A percentile compares a stretch with the other conserved stretches of the same genome.
Conservation (phyloP, 1,140 invertebrate species). For the Chironomus tepperi region DNA sequence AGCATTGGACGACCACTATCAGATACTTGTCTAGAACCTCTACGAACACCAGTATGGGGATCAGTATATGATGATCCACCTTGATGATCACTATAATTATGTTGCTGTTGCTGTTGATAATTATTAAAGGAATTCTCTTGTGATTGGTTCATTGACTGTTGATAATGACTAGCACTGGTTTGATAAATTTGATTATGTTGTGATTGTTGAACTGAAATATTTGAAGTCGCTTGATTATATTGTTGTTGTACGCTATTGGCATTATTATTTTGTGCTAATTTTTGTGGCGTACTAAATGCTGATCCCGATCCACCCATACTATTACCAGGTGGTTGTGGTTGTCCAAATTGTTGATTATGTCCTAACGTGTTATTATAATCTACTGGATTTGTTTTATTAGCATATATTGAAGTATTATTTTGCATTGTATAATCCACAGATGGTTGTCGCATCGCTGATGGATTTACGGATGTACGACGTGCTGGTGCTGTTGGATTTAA, state of each 20-base stretch:
- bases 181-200: slow-evolving; percentile 29
- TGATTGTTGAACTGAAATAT: slow-evolving; percentile 27
- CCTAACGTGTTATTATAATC: slow-evolving; percentile 26
- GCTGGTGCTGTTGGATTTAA: slow-evolving; percentile 28
- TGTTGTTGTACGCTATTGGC: slow-evolving; percentile 30
- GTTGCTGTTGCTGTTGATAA: slow-evolving; percentile 30
- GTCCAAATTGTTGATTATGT: slow-evolving; percentile 23
- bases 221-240: slow-evolving; percentile 32
- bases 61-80: neutral
- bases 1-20: slow-evolving; percentile 44
- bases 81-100: slow-evolving; percentile 28
- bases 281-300: slow-evolving; percentile 26
- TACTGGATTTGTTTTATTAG: slow-evolving; percentile 18
- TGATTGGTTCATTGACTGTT: neutral
- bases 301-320: neutral
- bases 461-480: slow-evolving; percentile 25
- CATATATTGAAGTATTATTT: slow-evolving; percentile 21
- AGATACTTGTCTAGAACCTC: slow-evolving; percentile 42
- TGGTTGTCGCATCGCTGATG: slow-evolving; percentile 23
- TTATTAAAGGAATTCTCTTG: slow-evolving; percentile 26
- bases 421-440: slow-evolving; percentile 25
- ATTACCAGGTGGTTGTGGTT: slow-evolving; percentile 24
- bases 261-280: slow-evolving; percentile 27
- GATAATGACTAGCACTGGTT: slow-evolving; percentile 20
- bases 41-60: slow-evolving; percentile 31